Evolutionary conservation across 30 jellyfish, hydroid and myxozoan genomes (phyloP).

Genomic region (Catostylus mosaicus): DNA sequence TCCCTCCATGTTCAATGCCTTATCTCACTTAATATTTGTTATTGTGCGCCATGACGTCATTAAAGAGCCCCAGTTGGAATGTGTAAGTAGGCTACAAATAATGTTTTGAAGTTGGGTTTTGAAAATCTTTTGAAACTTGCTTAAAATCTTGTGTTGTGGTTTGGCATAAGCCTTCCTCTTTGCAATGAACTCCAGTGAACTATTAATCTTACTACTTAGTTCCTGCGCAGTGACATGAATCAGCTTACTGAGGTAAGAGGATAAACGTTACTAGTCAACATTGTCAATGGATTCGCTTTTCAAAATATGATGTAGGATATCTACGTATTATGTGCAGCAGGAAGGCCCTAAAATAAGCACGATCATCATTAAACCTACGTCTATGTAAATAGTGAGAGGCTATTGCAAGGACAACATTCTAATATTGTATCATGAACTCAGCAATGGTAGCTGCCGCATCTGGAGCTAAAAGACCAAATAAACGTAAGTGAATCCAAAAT

Average conservation of each 20-base stretch:
- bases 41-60: too few species aligned
- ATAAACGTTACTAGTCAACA: neutral
- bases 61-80: too few species aligned
- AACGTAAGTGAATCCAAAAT: constrained; percentile 22
- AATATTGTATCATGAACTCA: constrained; percentile 21
- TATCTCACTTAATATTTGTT: too few species aligned
- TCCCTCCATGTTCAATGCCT: too few species aligned
- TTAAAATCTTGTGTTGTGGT: constrained; percentile 10
- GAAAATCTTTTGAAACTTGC: neutral
- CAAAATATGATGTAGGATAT: neutral
- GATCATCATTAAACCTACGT: neutral
- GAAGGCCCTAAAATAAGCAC: neutral
- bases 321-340: neutral
- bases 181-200: neutral
- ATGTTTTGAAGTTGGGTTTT: neutral
- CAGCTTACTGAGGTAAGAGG: constrained; percentile 17
- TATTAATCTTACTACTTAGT: neutral
- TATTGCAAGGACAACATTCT: neutral
- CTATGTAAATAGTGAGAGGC: too few species aligned
- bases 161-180: constrained; percentile 3
- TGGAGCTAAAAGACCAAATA: constrained; percentile 36
- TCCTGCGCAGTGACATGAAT: constrained; percentile 32
- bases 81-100: too few species aligned
- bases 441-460: constrained; percentile 71
- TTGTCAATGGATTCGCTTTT: neutral